Conservation (phyloP, 2,797 vertebrate species). For the Sebastes cheni region DNA sequence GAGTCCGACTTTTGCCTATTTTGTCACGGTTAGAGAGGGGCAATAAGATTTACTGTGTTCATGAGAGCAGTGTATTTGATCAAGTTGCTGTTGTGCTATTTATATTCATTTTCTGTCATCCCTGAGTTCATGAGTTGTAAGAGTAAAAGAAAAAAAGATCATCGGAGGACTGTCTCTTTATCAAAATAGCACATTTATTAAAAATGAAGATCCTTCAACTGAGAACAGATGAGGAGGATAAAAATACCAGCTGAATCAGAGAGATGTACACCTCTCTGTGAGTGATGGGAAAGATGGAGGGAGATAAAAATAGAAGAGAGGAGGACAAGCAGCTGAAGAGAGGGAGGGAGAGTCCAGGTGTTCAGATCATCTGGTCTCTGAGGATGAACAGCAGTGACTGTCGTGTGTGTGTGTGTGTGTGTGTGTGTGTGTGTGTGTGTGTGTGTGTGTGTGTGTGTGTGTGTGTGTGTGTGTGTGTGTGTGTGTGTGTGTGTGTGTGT, state of each 20-base stretch:
- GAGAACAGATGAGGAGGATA: not conserved
- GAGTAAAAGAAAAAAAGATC: not conserved
- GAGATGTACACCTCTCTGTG: not conserved
- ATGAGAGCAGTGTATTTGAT: not conserved
- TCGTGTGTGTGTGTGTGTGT: not conserved
- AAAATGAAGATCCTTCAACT: not conserved
- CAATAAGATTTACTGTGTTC: not conserved
- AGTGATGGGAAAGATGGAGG: not conserved
- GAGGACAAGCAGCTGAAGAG: not conserved
- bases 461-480: not conserved
- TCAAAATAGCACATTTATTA: not conserved
- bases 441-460: not conserved
- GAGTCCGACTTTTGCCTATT: not conserved
- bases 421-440: not conserved
- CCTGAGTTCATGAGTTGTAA: not conserved
- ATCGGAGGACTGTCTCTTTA: too few species aligned
- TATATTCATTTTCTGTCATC: not conserved
- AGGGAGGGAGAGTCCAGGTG: constrained; percentile 24
- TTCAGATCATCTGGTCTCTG: constrained; percentile 3
- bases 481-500: not conserved
- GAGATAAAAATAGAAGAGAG: constrained; percentile 18
- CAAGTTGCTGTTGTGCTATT: not conserved
- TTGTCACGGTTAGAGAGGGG: not conserved
- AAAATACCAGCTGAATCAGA: not conserved
- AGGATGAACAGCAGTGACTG: not conserved